Conservation (phyloP, 2,888 invertebrate genomes). For the Drosophila paranaensis region DNA sequence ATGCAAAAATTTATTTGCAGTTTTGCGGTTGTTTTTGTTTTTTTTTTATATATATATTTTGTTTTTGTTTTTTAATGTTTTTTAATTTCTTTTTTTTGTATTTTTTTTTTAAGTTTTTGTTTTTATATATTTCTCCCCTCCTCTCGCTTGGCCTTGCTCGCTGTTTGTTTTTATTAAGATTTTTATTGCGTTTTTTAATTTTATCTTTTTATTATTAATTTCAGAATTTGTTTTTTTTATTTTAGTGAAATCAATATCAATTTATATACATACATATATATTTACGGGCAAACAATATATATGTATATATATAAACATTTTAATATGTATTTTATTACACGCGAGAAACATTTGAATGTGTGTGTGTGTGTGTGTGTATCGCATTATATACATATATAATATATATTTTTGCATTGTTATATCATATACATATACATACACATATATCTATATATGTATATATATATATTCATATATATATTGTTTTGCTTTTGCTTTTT, state of each 20-base stretch:
- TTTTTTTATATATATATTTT: slow-evolving; percentile 19
- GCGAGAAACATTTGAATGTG: slow-evolving; percentile 31
- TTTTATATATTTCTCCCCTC: slow-evolving; percentile 27
- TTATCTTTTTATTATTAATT: slow-evolving; percentile 22
- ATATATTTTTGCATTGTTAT: slow-evolving; percentile 31
- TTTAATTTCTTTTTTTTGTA: slow-evolving; percentile 13
- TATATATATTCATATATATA: slow-evolving; percentile 1
- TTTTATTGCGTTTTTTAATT: slow-evolving; percentile 41
- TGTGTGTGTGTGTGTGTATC: slow-evolving; percentile 35
- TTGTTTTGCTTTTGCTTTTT: slow-evolving; percentile 24
- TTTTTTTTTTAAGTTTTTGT: slow-evolving; percentile 18
- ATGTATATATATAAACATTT: slow-evolving; percentile 29
- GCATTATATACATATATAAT: slow-evolving; percentile 54
- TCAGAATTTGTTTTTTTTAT: slow-evolving; percentile 14
- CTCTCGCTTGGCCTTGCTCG: slow-evolving; percentile 47
- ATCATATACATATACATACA: slow-evolving; percentile 20
- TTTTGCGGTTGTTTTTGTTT: slow-evolving; percentile 55
- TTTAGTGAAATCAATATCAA: slow-evolving; percentile 29
- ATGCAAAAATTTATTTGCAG: slow-evolving; percentile 82
- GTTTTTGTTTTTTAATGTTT: slow-evolving; percentile 15
- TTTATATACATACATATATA: slow-evolving; percentile 26
- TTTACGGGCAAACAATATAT: background rate
- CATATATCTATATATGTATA: slow-evolving; percentile 16
- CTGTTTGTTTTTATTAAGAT: slow-evolving; percentile 29
- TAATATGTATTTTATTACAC: slow-evolving; percentile 32